Percentiles rank a stretch among this genome's conserved stretches.
These are phyloP conservation scores for Pandemis cinnamomeana DNA, from an alignment of 2,888 invertebrate species.

Conservation along the genomic window DNA sequence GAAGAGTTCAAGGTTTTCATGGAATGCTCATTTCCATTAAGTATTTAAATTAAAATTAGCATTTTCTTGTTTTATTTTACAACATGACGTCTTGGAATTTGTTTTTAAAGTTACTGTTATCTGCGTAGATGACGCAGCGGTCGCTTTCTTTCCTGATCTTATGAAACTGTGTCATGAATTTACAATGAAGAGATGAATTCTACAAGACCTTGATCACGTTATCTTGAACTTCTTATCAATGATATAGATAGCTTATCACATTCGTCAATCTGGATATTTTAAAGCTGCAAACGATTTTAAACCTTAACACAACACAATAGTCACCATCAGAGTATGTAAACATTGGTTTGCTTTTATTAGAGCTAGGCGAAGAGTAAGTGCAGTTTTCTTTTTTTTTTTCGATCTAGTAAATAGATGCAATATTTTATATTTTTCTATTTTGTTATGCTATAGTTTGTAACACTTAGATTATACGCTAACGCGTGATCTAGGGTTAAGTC, in stretches of 20 bases:
- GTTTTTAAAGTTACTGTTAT: too few relatives aligned
- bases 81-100: too few relatives aligned
- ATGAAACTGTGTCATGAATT: background rate
- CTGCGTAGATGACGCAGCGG: background rate
- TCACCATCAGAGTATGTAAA: background rate
- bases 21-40: too few relatives aligned
- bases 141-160: background rate
- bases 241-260: conserved; percentile 29
- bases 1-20: too few relatives aligned
- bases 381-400: background rate
- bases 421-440: too few relatives aligned
- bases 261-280: conserved; percentile 12
- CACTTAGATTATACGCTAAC: too few relatives aligned
- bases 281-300: background rate
- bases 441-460: too few relatives aligned
- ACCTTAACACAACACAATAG: background rate
- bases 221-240: conserved; percentile 31
- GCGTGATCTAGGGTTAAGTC: too few relatives aligned
- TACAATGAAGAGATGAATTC: conserved; percentile 15
- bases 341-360: background rate
- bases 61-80: too few relatives aligned
- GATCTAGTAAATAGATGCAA: background rate
- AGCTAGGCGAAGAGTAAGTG: background rate
- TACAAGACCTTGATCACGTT: conserved; percentile 26
- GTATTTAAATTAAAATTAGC: too few relatives aligned